A percentile compares a stretch with the other conserved stretches of the same genome.
phyloP scores from a whole-genome alignment of 2,113 vertebrate genomes.

The Coptodon bakossiorum region DNA sequence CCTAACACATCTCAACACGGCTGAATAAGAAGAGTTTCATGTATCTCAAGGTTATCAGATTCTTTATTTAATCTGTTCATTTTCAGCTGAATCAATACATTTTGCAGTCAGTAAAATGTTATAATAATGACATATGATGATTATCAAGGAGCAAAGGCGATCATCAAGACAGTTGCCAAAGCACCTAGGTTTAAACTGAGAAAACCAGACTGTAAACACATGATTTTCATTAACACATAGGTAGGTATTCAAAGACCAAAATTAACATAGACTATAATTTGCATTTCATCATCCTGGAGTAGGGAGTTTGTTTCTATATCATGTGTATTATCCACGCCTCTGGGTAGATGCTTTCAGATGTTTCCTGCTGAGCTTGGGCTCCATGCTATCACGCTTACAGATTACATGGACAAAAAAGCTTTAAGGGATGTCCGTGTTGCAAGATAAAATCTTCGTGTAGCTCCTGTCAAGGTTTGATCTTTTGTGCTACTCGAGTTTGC shows the following conservation, averaged over 20 bases:
- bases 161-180: background rate
- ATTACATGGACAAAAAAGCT: background rate
- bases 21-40: background rate
- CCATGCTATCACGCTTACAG: background rate
- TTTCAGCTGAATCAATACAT: background rate
- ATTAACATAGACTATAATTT: background rate
- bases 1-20: background rate
- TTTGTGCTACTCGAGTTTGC: conserved; percentile 18
- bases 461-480: conserved; percentile 15
- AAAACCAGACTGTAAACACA: background rate
- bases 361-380: background rate
- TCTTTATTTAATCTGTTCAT: background rate
- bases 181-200: background rate
- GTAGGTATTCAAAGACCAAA: background rate
- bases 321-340: background rate
- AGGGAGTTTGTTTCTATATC: background rate
- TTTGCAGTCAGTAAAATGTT: background rate
- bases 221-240: background rate
- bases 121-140: background rate
- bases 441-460: conserved; percentile 4
- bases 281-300: background rate
- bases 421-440: background rate
- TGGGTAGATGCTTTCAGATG: background rate
- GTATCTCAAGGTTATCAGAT: background rate
- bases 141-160: background rate